Evolutionary conservation across 2,888 invertebrate species (phyloP), one percentile per base, ranked within the genome.

Genomic region (Diadegma fenestrale): DNA sequence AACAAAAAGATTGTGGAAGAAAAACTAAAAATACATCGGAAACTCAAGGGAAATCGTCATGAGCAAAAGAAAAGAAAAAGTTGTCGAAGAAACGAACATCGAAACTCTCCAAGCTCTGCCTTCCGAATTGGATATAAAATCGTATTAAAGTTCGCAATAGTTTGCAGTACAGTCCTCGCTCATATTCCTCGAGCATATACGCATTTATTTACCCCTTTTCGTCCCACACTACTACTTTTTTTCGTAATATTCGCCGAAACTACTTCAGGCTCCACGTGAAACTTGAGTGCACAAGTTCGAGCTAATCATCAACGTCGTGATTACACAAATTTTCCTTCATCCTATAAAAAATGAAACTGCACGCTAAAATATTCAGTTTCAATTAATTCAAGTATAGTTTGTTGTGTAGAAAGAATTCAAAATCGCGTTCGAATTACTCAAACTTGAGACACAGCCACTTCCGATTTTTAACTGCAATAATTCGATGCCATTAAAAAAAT

Each of bases 171-270:
- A 79, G 54, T 71, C 69, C 17, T 64, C 43, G 64, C 48, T 45
- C 64, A 69, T 71, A 54, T 76, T 54, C 71, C 54, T 63, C 30
- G 75, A 71, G 69, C 37, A 80, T 64, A 71, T 45, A 66, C 69
- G 58, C 61, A 48, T 58, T 48, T 19, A n/a, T 82, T 54, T 78
- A 68, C 22, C 68, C 48, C 61, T 54, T 63, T 61, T 64, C 19
- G 17, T 33, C 54, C 30, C 41, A 37, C 30, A 17, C 4, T 37
- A 63, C 71, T 33, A 33, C 33, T 2, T 64, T 54, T 69, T 79
- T 75, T 58, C 45, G 45, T 82, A 82, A 72, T 64, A 82, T 82
- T 22, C 68, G 37, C 22, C 37, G 45, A 61, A 61, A 80, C 73
- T 33, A 66, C 77, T 77, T 64, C 54, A 61, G 64, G 58, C 64